phyloP scores from a whole-genome alignment of 53 echinoderm and acorn worm genomes.

The Crossaster papposus region DNA sequence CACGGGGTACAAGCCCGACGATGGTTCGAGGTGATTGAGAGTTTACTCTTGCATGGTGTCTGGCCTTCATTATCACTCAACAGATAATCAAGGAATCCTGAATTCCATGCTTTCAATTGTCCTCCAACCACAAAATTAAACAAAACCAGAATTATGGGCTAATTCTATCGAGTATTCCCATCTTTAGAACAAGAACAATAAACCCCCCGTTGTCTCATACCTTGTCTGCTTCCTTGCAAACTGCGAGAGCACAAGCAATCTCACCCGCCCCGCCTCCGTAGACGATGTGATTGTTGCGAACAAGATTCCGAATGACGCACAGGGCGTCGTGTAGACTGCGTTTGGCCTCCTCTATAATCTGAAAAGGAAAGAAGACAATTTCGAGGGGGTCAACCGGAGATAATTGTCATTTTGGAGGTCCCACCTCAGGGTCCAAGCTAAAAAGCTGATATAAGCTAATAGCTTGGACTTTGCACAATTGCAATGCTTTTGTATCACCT shows the following conservation, averaged over 20 bases:
- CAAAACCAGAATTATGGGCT: too few relatives aligned
- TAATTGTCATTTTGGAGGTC: too few relatives aligned
- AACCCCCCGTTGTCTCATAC: conserved; percentile 13
- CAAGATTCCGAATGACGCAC: conserved; percentile 96
- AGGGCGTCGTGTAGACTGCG: conserved; percentile 96
- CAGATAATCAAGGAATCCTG: conserved; percentile 77
- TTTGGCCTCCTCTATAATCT: conserved; percentile 98
- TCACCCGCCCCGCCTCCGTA: conserved; percentile 97
- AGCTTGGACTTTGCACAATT: too few relatives aligned
- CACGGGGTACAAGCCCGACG: conserved; percentile 61
- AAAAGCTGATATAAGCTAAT: too few relatives aligned
- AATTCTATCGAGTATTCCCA: too few relatives aligned
- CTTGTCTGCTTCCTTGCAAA: conserved; percentile 96
- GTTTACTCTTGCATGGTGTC: conserved; percentile 80
- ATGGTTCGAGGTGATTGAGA: conserved; percentile 84
- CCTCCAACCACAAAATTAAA: background rate
- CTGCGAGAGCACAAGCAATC: conserved; percentile 92
- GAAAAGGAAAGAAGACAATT: background rate
- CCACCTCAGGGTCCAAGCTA: too few relatives aligned
- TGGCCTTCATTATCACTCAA: conserved; percentile 59
- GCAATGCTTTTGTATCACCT: conserved; percentile 64
- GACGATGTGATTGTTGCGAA: conserved; percentile 83
- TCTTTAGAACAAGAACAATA: background rate
- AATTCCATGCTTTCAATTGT: conserved; percentile 68
- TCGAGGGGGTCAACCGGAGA: background rate